Base-by-base conservation (phyloP, 2,888 invertebrate species). In the Myopa testacea region DNA sequence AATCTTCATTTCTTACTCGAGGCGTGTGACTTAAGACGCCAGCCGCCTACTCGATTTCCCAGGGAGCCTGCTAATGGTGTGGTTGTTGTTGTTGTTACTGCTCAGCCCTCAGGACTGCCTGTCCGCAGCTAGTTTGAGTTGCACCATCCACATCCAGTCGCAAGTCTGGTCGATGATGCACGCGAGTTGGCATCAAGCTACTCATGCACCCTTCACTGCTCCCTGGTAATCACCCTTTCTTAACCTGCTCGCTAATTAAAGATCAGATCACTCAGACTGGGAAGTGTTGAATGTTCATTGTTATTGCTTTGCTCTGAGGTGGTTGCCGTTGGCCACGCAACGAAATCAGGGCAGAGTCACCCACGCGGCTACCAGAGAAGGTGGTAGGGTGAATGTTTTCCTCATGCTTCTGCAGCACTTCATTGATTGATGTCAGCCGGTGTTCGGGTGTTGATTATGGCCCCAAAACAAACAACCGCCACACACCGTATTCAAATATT, bases 31-130 rank as follows among this genome's bases (percentile, higher is more conserved):
- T 4, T 63, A 34, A 34, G 50, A 38, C 50, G 69, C 52, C 52
- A 52, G 40, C 45, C 69, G 50, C 69, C 69, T 69, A 69, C 69
- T 69, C 69, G 34, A 26, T 50, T 69, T 69, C 69, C 69, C 69
- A 69, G 69, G 69, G 50, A 50, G 50, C n/a, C n/a, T 69, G 52
- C 50, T 26, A 50, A 6, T 69, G 37, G 34, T 63, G 37, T 37
- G 37, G 7, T 4, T 63, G 63, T 63, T 63, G 37, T 14, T 63
- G 37, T 63, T 63, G 2, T 63, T 63, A 3, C 14, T 63, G 14
- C 12, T 63, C 50, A 50, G 50, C 50, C 7, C 7, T n/a, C n/a
- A n/a, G n/a, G n/a, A n/a, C n/a, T n/a, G n/a, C n/a, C n/a, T n/a
- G n/a, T n/a, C n/a, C n/a, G n/a, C n/a, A n/a, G n/a, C n/a, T n/a